Conservation (phyloP, 1,140 invertebrate species). For the Uloborus diversus region DNA sequence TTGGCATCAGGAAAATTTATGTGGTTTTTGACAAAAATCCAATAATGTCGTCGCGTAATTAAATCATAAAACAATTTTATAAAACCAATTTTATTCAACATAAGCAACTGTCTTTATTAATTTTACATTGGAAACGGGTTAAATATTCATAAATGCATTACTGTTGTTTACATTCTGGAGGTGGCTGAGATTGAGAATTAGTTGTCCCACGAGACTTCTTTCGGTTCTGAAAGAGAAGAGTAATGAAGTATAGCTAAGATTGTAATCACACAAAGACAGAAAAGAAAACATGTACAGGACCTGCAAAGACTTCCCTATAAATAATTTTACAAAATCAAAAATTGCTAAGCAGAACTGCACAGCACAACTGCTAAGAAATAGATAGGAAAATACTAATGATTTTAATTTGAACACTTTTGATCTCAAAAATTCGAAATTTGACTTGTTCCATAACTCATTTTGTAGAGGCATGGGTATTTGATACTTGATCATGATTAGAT, state of each 20-base stretch:
- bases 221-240: constrained; percentile 22
- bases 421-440: no score
- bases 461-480: no score
- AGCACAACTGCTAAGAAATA: no score
- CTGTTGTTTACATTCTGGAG: constrained; percentile 59
- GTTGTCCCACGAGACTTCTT: constrained; percentile 26
- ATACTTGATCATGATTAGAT: no score
- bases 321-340: not conserved
- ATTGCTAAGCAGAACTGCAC: not conserved
- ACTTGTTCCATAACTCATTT: no score
- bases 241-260: not conserved
- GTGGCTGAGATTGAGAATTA: constrained; percentile 6
- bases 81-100: constrained; percentile 53
- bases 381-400: not conserved
- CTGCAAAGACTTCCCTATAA: not conserved
- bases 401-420: not conserved
- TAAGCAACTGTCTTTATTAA: constrained; percentile 25
- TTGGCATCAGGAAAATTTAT: no score
- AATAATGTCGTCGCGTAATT: no score
- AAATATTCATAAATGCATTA: constrained; percentile 39
- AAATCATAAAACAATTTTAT: constrained; percentile 15
- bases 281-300: not conserved
- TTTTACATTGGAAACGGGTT: constrained; percentile 39
- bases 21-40: no score
- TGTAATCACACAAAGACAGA: not conserved